Percentiles rank a stretch among this genome's conserved stretches.
Evolutionary conservation across 2,113 vertebrate genomes (phyloP).

Genomic region (Stomatorhinus ivindoensis): DNA sequence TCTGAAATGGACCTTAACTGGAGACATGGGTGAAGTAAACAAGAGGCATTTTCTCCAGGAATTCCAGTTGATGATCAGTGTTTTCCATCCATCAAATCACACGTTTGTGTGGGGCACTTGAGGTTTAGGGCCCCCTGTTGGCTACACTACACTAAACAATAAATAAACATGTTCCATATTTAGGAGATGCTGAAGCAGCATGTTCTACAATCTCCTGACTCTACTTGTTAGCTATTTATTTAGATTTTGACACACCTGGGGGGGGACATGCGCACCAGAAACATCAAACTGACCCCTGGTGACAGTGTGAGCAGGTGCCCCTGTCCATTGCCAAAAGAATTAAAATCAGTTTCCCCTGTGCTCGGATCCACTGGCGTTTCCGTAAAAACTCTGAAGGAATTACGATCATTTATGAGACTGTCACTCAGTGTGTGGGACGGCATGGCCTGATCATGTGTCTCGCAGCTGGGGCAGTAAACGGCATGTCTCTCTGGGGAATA

Average conservation of each 20-base stretch:
- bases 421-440: not conserved
- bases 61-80: not conserved
- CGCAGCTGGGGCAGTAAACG: not conserved
- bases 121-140: not conserved
- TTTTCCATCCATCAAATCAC: not conserved
- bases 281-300: not conserved
- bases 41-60: not conserved
- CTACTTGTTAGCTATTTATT: not conserved
- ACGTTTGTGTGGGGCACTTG: not conserved
- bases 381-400: constrained; percentile 20
- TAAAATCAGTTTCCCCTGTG: constrained; percentile 31
- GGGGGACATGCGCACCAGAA: not conserved
- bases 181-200: not conserved
- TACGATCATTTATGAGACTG: constrained; percentile 26
- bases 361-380: constrained; percentile 24
- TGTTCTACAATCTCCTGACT: not conserved
- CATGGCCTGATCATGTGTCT: not conserved
- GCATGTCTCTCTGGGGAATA: not conserved
- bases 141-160: not conserved
- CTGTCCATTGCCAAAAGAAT: constrained; percentile 27
- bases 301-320: not conserved
- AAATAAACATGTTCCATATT: not conserved
- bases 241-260: not conserved
- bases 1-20: not conserved
- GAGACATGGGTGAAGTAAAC: not conserved